Evolutionary conservation across 2,113 vertebrate species (phyloP).

Genomic region (Labeo rohita): DNA sequence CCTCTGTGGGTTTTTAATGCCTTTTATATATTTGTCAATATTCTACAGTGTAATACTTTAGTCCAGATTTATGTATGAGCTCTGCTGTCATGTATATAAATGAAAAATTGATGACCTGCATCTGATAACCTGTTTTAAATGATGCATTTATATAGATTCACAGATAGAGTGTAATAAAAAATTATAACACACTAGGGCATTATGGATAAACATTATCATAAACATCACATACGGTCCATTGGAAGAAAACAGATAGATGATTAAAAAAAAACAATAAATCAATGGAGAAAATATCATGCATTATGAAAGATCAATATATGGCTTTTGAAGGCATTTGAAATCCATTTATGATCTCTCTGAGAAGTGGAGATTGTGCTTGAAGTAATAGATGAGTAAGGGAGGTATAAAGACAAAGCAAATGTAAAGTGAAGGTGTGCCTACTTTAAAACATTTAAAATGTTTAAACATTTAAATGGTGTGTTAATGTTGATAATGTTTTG

Average conservation of each 20-base stretch:
- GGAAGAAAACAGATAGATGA: neutral
- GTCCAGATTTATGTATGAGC: neutral
- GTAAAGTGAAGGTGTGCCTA: neutral
- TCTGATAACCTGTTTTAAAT: neutral
- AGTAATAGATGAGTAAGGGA: neutral
- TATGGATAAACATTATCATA: neutral
- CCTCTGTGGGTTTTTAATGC: neutral
- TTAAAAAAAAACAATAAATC: neutral
- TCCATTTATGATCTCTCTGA: neutral
- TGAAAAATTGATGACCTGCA: neutral
- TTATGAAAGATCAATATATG: neutral
- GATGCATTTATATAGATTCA: neutral
- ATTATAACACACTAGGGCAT: neutral
- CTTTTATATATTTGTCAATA: neutral
- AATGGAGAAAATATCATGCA: neutral
- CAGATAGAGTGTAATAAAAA: neutral
- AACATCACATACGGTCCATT: neutral
- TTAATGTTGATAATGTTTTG: neutral
- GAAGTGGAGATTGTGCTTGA: neutral
- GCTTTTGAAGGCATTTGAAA: neutral
- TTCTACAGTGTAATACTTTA: too few relatives aligned
- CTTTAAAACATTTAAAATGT: neutral
- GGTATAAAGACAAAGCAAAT: neutral
- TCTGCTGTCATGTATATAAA: neutral
- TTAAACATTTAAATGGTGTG: neutral